A percentile compares a stretch with the other conserved stretches of the same genome.
Evolutionary conservation across 2,113 vertebrate genomes (phyloP).

Genomic region (Erythrolamprus reginae): DNA sequence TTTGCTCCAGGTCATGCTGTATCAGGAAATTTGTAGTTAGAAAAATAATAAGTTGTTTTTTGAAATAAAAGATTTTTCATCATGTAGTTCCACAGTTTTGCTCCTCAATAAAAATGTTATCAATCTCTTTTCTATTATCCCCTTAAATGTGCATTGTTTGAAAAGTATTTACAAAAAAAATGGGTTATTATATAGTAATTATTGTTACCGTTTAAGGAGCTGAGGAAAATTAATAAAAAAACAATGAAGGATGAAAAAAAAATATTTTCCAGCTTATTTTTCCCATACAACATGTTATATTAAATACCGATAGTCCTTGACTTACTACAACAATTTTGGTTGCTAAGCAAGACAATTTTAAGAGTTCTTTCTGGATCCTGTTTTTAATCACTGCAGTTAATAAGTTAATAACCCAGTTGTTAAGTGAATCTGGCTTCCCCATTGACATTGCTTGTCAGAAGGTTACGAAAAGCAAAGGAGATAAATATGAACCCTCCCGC

Average conservation of each 20-base stretch:
- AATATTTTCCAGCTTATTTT: background rate
- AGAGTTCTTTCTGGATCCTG: too few species aligned
- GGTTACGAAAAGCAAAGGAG: too few species aligned
- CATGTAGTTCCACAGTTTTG: background rate
- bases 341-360: too few species aligned
- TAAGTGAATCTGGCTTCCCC: too few species aligned
- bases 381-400: too few species aligned
- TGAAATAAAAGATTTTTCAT: background rate
- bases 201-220: background rate
- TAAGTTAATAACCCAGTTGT: too few species aligned
- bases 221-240: background rate
- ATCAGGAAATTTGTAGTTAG: background rate
- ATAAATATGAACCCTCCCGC: too few species aligned
- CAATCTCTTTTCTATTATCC: background rate
- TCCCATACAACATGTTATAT: background rate
- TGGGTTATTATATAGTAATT: background rate
- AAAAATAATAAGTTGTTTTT: background rate
- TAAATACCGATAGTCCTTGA: background rate
- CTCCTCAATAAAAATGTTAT: background rate
- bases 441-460: too few species aligned
- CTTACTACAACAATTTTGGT: too few species aligned
- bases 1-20: background rate
- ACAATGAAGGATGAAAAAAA: background rate
- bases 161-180: background rate
- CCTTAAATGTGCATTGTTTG: background rate